Percentiles rank a stretch among this genome's conserved stretches.
Conservation (phyloP, 2,888 invertebrate genomes). For the Drosophila sordidula region DNA sequence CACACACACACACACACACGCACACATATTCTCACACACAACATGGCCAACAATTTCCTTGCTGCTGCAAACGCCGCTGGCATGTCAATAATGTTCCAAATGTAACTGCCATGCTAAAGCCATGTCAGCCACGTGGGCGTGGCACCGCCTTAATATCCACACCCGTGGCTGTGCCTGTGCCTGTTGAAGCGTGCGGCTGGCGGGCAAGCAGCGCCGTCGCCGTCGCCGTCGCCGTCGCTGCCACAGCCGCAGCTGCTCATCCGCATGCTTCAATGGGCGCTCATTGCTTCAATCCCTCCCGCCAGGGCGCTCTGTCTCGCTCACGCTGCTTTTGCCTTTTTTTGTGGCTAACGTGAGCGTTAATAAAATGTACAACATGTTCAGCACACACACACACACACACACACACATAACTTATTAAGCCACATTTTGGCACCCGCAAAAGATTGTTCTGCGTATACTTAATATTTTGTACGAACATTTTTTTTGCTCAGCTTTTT, state of each 20-base stretch:
- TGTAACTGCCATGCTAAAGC: conserved; percentile 61
- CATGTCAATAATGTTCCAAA: conserved; percentile 80
- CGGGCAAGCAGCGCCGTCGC: conserved; percentile 40
- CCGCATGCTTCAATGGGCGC: conserved; percentile 68
- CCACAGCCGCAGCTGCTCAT: conserved; percentile 60
- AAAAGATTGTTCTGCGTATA: conserved; percentile 56
- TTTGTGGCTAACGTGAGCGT: conserved; percentile 53
- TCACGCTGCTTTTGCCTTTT: conserved; percentile 7
- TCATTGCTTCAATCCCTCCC: conserved; percentile 31
- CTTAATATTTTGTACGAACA: conserved; percentile 45
- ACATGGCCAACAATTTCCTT: conserved; percentile 65
- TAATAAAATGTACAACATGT: conserved; percentile 59
- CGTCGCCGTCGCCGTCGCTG: conserved; percentile 40
- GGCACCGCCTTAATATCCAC: conserved; percentile 15
- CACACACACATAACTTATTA: conserved; percentile 41
- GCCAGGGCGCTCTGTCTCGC: neutral
- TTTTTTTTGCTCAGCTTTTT: conserved; percentile 19
- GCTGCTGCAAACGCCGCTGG: conserved; percentile 66
- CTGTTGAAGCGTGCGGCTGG: conserved; percentile 68
- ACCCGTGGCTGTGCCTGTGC: conserved; percentile 33
- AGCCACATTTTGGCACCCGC: conserved; percentile 62
- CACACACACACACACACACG: conserved; percentile 6
- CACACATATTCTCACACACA: conserved; percentile 15
- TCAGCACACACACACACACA: conserved; percentile 35
- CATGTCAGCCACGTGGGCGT: conserved; percentile 42